Evolutionary conservation across 37 sponge, comb jelly and placozoan species (phyloP).

Genomic region (Chondrilla cf. caribensis): DNA sequence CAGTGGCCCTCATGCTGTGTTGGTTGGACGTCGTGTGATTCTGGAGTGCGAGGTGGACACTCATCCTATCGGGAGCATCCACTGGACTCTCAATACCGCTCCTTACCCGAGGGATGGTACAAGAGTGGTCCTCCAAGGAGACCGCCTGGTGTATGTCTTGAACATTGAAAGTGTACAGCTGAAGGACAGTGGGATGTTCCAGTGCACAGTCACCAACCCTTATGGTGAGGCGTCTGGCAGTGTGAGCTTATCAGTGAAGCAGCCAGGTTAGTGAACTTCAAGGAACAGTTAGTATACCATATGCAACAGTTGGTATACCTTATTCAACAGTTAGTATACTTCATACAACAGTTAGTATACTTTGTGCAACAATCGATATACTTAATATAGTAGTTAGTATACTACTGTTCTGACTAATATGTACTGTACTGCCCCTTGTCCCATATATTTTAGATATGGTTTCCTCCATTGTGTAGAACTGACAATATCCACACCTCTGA

Average conservation of each 20-base stretch:
- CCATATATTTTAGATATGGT: no score
- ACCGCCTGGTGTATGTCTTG: neutral
- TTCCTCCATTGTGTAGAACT: no score
- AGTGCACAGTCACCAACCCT: constrained; percentile 38
- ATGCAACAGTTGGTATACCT: no score
- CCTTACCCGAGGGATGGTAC: neutral
- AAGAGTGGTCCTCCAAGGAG: neutral
- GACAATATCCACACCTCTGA: no score
- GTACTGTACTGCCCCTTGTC: no score
- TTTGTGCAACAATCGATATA: no score
- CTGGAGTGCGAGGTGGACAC: constrained; percentile 35
- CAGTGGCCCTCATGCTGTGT: neutral
- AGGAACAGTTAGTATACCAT: no score
- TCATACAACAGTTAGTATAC: no score
- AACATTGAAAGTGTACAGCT: neutral
- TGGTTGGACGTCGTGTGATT: neutral
- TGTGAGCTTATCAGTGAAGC: constrained; percentile 35
- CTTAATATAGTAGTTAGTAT: no score
- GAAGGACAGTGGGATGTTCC: constrained; percentile 50
- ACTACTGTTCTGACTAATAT: no score
- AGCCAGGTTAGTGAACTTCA: constrained; percentile 33
- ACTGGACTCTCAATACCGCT: constrained; percentile 44
- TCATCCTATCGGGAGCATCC: neutral
- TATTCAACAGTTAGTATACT: no score
- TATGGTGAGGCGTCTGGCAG: neutral